Base-by-base conservation (phyloP, 1,140 invertebrate species). In the Ylistrum balloti region DNA sequence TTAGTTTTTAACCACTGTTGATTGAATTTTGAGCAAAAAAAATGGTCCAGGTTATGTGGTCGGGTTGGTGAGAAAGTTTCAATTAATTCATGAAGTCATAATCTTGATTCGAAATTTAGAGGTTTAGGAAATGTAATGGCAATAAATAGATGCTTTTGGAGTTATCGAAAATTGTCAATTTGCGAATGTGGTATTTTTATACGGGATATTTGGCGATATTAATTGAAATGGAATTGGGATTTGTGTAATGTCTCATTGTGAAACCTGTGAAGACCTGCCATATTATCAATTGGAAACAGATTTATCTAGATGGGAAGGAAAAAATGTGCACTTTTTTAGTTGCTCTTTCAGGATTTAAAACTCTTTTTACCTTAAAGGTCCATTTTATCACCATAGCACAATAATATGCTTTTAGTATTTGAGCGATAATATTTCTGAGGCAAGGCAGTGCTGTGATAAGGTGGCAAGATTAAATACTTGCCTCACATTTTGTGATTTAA, bases 391-490 rank as follows among this genome's bases (percentile, higher is more conserved):
- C 56, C 56, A 74, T 74, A 28, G n/a, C 56, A 74, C 56, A 74
- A 74, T 74, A 74, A 74, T 74, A 74, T 74, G 22, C 56, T 74
- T 74, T 74, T 74, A 74, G 56, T 74, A 74, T 74, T 74, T 74
- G 56, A 74, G 56, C 56, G 56, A 74, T 74, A 74, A 74, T 74
- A 74, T 74, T 74, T 74, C 56, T 74, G 56, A 74, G 56, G 56
- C 56, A 28, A 74, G 56, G 56, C 56, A 74, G 56, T 74, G 56
- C 56, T 28, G n/a, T 74, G 56, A 74, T 74, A 74, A 74, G 56
- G 56, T 74, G 56, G 56, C 56, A 28, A 74, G 56, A 74, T 74
- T 74, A 74, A 74, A 74, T 74, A 28, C 56, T 28, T 28, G 56
- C 56, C 56, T 74, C 56, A 74, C 56, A 74, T 74, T 74, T 28